A percentile compares a stretch with the other conserved stretches of the same genome.
These are phyloP conservation scores for Adelosebastes latens DNA, from an alignment of 2,797 vertebrate species.

Conservation along the genomic window DNA sequence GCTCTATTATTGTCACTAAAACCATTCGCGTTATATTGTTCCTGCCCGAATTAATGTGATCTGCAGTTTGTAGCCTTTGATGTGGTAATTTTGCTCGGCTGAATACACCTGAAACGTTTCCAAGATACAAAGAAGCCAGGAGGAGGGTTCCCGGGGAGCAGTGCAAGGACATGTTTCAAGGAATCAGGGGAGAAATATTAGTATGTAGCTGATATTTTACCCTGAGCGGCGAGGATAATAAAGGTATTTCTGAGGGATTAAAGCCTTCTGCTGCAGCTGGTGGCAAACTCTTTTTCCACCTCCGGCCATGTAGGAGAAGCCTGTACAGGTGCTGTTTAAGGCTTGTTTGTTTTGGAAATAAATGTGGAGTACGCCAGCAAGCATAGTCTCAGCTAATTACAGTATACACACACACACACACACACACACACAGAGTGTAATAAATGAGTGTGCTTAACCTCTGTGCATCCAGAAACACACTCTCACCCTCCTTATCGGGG, in stretches of 20 bases:
- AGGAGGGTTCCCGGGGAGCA: slow-evolving; percentile 13
- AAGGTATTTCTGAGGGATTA: slow-evolving; percentile 66
- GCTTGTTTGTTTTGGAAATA: slow-evolving; percentile 54
- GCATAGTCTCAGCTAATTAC: slow-evolving; percentile 57
- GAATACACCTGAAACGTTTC: slow-evolving; percentile 49
- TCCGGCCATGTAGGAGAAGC: slow-evolving; percentile 19
- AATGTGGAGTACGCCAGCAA: slow-evolving; percentile 29
- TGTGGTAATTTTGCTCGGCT: slow-evolving; percentile 61
- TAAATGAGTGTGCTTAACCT: slow-evolving; percentile 70
- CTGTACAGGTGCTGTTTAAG: slow-evolving; percentile 46
- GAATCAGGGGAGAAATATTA: slow-evolving; percentile 45
- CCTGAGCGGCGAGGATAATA: slow-evolving; percentile 40
- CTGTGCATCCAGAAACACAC: slow-evolving; percentile 50
- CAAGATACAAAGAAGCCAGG: slow-evolving; percentile 41
- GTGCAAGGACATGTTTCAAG: slow-evolving; percentile 56
- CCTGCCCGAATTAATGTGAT: slow-evolving; percentile 44
- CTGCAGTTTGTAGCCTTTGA: slow-evolving; percentile 51
- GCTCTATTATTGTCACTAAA: slow-evolving; percentile 50
- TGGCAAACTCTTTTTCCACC: slow-evolving; percentile 49
- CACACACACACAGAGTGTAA: slow-evolving; percentile 35
- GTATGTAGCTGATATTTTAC: slow-evolving; percentile 62
- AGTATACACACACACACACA: slow-evolving; percentile 2
- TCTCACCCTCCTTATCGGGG: slow-evolving; percentile 43
- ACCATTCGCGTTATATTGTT: slow-evolving; percentile 36
- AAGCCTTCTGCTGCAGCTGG: slow-evolving; percentile 53